Evolutionary conservation across 2,113 vertebrate genomes (phyloP), one percentile per base, ranked within the genome.

Genomic region (Ondatra zibethicus): DNA sequence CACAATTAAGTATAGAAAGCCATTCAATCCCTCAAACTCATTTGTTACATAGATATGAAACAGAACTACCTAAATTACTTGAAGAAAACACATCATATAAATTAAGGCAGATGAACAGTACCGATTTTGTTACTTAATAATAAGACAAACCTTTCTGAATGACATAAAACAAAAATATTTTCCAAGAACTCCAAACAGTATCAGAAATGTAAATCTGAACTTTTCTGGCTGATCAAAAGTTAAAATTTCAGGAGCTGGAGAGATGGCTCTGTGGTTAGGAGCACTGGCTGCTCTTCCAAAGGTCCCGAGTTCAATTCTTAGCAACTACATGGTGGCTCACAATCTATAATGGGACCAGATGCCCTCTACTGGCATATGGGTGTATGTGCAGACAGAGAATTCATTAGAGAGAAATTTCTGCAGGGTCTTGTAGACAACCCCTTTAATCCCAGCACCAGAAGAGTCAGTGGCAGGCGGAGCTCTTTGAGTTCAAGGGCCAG

Each of bases 41-140:
- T 33, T 58, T 85, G 70, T 5, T 92, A 39, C 93, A 89, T 39
- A 70, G 85, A 55, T 90, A 19, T 92, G 63, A 96, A 96, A 93
- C n/a, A 88, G 68, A 95, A 88, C 11, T 88, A 90, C 42, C 89
- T 88, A 80, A 94, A 75, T 36, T 86, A 96, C 65, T 58, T 77
- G 91, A 68, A 81, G 16, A 90, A 82, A 68, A 91, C 39, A 91
- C 33, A 91, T 29, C 27, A 88, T 88, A 95, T 76, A 78, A 0
- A 88, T 68, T 89, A 95, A 96, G 61, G 88, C 65, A 93, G 90
- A 50, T 76, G 61, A 95, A 80, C 1, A 96, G 75, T 73, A 91
- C 12, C 23, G 31, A 91, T 88, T 95, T 89, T 95, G 31, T 88
- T 66, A 92, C 36, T 14, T 63, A 93, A 93, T 47, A 94, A 68